Evolutionary conservation across 2,113 vertebrate species (phyloP).

Genomic region (Dolichallabes microphthalmus): DNA sequence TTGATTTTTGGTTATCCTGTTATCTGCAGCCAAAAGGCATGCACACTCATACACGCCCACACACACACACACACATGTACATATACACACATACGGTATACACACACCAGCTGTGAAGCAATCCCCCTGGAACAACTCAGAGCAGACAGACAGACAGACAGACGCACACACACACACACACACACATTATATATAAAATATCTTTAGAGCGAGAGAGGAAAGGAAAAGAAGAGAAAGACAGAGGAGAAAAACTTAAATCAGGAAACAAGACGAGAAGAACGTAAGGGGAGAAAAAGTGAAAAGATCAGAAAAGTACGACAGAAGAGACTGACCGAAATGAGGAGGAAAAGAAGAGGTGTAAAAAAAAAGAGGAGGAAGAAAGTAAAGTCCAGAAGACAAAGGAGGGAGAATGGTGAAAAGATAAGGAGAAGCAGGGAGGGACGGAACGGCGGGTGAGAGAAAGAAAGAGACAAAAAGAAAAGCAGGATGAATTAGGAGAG

Average conservation of each 20-base stretch:
- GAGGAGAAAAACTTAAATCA: neutral
- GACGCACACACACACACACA: slow-evolving; percentile 23
- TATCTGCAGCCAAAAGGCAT: neutral
- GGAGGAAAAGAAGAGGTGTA: neutral
- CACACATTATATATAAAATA: neutral
- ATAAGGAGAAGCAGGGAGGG: neutral
- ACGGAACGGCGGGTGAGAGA: neutral
- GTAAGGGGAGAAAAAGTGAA: neutral
- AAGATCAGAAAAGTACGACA: neutral
- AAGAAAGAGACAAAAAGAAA: neutral
- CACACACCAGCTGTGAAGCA: slow-evolving; percentile 7
- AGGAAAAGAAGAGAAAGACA: neutral
- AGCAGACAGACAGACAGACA: slow-evolving; percentile 9
- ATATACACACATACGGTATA: neutral
- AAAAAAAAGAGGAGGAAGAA: neutral
- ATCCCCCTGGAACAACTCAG: neutral
- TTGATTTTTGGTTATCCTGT: slow-evolving; percentile 17
- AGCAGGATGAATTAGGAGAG: neutral
- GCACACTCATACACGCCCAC: neutral
- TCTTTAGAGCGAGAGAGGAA: neutral
- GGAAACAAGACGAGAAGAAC: neutral
- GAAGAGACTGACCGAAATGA: neutral
- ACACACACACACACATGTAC: neutral
- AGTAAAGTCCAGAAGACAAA: neutral
- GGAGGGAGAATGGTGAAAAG: neutral